These are phyloP conservation scores for Mormoops blainvillei DNA, from an alignment of 2,113 vertebrate species.

Conservation along the genomic window DNA sequence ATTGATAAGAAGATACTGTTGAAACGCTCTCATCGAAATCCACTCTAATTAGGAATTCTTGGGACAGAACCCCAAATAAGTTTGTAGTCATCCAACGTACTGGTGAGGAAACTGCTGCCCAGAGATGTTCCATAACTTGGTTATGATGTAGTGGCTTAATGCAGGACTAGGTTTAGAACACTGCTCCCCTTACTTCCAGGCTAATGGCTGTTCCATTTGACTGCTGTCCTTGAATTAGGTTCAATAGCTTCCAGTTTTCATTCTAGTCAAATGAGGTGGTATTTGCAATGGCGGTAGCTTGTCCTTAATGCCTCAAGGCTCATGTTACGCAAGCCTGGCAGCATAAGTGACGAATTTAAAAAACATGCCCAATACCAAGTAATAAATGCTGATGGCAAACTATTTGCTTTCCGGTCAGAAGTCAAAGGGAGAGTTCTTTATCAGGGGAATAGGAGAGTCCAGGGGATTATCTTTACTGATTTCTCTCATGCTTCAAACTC, in stretches of 20 bases:
- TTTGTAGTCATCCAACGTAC: background rate
- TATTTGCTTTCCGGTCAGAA: background rate
- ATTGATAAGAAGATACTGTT: background rate
- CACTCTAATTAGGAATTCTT: background rate
- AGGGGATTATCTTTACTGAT: background rate
- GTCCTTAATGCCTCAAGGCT: background rate
- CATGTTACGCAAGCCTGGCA: background rate
- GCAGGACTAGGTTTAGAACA: background rate
- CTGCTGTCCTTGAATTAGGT: background rate
- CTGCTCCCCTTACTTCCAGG: background rate
- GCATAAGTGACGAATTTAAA: background rate
- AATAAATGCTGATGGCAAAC: background rate
- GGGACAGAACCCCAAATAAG: background rate
- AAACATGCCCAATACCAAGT: background rate
- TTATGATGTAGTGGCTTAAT: background rate
- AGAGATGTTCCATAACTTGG: background rate
- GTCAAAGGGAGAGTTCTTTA: background rate
- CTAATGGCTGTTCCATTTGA: background rate
- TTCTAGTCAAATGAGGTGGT: background rate
- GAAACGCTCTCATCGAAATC: background rate
- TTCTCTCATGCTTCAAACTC: background rate
- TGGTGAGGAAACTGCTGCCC: background rate
- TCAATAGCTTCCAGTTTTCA: background rate
- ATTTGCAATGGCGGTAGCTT: background rate
- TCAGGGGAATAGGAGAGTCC: background rate